A percentile compares a stretch with the other conserved stretches of the same genome.
Conservation (phyloP, 2,797 vertebrate species). For the Mus minutoides region DNA sequence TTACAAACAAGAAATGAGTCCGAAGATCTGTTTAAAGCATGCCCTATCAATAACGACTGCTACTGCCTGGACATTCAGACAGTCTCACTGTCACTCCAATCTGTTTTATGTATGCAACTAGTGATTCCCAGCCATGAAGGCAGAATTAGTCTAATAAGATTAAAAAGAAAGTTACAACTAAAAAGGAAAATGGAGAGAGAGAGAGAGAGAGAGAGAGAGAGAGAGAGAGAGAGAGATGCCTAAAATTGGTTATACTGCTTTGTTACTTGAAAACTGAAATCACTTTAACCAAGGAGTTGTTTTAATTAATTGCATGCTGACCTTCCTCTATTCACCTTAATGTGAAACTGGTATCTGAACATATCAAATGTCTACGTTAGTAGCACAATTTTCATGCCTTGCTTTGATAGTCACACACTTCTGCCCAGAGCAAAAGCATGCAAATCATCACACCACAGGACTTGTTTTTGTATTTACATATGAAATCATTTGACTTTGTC, state of each 20-base stretch:
- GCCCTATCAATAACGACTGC: neutral
- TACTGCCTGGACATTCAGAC: neutral
- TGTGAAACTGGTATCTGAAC: neutral
- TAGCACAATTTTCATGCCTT: neutral
- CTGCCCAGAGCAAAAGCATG: neutral
- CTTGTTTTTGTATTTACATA: neutral
- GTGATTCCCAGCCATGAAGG: neutral
- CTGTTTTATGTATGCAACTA: constrained; percentile 1
- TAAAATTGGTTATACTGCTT: neutral
- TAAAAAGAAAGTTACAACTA: neutral
- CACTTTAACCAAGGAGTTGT: neutral
- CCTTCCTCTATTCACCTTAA: constrained; percentile 32
- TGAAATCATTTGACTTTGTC: neutral
- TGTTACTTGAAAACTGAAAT: constrained; percentile 10
- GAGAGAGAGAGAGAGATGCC: too few species aligned
- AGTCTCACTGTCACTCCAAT: neutral
- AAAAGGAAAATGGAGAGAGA: neutral
- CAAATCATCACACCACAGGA: neutral
- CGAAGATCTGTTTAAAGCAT: constrained; percentile 34
- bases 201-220: too few species aligned
- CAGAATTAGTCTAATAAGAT: constrained; percentile 21
- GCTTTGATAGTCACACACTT: constrained; percentile 50
- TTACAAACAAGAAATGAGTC: neutral
- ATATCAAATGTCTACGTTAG: neutral
- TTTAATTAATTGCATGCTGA: neutral